Conservation (phyloP, 2,888 invertebrate genomes). For the Diploptera punctata region DNA sequence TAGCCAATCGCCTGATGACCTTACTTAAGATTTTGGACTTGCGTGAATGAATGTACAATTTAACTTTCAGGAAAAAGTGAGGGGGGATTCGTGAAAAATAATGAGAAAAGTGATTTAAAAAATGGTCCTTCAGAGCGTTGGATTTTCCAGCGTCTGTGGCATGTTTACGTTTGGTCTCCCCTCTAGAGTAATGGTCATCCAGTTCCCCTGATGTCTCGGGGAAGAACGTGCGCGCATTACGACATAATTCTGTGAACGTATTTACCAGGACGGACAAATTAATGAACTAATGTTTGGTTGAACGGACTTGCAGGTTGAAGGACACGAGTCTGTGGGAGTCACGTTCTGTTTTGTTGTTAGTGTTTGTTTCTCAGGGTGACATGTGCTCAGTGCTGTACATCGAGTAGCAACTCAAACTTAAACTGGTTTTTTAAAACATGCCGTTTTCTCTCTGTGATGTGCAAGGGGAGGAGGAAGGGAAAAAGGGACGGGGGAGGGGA, state of each 20-base stretch:
- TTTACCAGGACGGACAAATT: too few relatives aligned
- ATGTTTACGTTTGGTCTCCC: neutral
- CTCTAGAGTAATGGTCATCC: too few relatives aligned
- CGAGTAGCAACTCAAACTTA: too few relatives aligned
- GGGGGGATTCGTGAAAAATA: neutral
- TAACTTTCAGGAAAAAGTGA: neutral
- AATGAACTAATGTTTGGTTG: neutral
- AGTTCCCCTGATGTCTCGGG: neutral
- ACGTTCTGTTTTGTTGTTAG: neutral
- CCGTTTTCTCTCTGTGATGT: too few relatives aligned
- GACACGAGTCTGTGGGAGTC: neutral
- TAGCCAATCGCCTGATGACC: slow-evolving; percentile 27
- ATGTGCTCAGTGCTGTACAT: too few relatives aligned
- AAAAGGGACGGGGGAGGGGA: too few relatives aligned
- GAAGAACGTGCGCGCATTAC: neutral
- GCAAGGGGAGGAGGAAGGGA: too few relatives aligned
- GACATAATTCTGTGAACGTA: neutral
- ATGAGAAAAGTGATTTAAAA: neutral
- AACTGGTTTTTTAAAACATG: too few relatives aligned
- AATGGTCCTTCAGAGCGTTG: neutral
- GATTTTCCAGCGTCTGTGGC: neutral
- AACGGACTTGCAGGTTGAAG: neutral
- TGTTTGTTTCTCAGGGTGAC: too few relatives aligned
- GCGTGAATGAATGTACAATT: slow-evolving; percentile 16
- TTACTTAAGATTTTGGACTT: slow-evolving; percentile 18